Evolutionary conservation across 2,113 vertebrate genomes (phyloP), one percentile per base, ranked within the genome.

Genomic region (Megalops atlanticus): DNA sequence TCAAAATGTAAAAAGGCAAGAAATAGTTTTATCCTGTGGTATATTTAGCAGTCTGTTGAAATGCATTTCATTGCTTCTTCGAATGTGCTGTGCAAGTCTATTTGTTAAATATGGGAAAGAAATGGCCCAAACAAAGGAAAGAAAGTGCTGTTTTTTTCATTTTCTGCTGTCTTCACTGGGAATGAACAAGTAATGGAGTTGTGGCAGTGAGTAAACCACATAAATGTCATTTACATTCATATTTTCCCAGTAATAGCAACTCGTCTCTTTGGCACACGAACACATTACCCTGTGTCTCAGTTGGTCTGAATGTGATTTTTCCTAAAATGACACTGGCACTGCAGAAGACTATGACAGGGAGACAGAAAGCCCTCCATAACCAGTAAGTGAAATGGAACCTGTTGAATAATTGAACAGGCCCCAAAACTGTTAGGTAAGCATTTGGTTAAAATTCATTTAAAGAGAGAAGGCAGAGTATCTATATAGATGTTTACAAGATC

Each of bases 11-110:
- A 80, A 86, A 92, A 90, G n/a, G 52, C 91, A 91, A 90, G 89
- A 90, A 90, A 89, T 83, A 81, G 90, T 91, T 90, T 82, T 82
- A 90, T 92, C 87, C 84, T 88, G 91, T 94, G 90, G 92, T 93
- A 93, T 93, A 92, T 93, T 91, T 87, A 89, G 90, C 58, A 81
- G 87, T 93, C 85, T 89, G 91, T 87, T 90, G 90, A 87, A 91
- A 76, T 88, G 91, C 88, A 91, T 90, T 91, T 88, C 92, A 90
- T 84, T 81, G 88, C 90, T 91, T 92, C 87, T 31, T 24, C 43
- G 14, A 14, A 84, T 90, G 90, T 90, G 90, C 85, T 90, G 85
- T 89, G 88, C 87, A 85, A 89, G 85, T 82, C 86, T 76, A 45
- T 80, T 49, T 52, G 85, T 84, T 89, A 77, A 85, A 81, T 33